Evolutionary conservation across 2,888 invertebrate genomes (phyloP).

Genomic region (Capitulum mitella): DNA sequence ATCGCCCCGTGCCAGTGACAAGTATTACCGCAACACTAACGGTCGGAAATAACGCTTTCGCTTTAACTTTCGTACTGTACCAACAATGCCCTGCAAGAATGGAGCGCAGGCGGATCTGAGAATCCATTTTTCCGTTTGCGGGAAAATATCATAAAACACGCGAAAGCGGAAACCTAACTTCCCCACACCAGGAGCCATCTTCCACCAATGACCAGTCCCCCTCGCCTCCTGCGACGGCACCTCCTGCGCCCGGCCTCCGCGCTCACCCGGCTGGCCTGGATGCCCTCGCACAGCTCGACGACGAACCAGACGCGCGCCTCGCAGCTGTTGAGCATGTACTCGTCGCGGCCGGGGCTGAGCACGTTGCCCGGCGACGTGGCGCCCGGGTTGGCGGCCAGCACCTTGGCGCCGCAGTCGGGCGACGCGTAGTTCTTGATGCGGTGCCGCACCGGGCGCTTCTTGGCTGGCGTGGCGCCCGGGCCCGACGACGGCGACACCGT

Average conservation of each 20-base stretch:
- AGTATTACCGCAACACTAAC: too few species aligned
- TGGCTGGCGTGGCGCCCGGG: neutral
- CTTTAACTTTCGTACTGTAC: too few species aligned
- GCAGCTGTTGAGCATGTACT: constrained; percentile 96
- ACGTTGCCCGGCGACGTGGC: constrained; percentile 53
- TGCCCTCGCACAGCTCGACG: constrained; percentile 94
- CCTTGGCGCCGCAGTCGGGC: constrained; percentile 93
- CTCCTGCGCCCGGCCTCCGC: neutral
- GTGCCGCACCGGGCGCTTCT: constrained; percentile 6
- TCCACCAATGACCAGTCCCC: too few species aligned
- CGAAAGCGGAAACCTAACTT: too few species aligned
- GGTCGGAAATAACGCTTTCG: too few species aligned
- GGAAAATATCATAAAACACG: too few species aligned
- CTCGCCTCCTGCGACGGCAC: too few species aligned
- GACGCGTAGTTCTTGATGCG: constrained; percentile 83
- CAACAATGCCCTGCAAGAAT: too few species aligned
- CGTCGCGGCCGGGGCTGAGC: constrained; percentile 81
- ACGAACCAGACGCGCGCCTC: constrained; percentile 89
- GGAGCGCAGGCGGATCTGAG: too few species aligned
- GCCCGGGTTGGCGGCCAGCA: constrained; percentile 86
- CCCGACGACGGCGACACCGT: neutral
- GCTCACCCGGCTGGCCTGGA: constrained; percentile 72
- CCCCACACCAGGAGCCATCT: too few species aligned
- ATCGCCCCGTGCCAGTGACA: too few species aligned
- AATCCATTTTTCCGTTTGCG: too few species aligned